Conservation (phyloP, 2,113 vertebrate species). For the Silurus glanis region DNA sequence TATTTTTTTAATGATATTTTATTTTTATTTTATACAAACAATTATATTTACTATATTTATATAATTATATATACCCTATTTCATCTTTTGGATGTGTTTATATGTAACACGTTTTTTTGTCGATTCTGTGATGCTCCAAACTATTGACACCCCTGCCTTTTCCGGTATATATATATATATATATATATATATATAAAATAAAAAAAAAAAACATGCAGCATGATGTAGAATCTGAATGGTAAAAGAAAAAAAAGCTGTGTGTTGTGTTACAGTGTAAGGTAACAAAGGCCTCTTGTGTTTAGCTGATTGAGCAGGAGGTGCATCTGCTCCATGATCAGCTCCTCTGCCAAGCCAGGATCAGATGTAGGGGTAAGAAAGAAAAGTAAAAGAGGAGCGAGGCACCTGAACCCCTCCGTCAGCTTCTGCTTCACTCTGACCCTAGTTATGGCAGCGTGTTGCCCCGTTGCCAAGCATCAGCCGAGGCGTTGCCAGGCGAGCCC, state of each 20-base stretch:
- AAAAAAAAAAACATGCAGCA: not conserved
- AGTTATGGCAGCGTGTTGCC: constrained; percentile 41
- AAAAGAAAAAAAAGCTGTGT: not conserved
- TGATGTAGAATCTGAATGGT: not conserved
- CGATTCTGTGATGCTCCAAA: not conserved
- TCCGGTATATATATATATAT: no score
- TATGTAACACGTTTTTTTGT: not conserved
- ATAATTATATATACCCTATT: no score
- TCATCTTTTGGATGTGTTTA: no score
- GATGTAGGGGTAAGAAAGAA: constrained; percentile 45
- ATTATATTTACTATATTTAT: no score
- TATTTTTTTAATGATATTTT: not conserved
- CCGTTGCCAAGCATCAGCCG: constrained; percentile 67
- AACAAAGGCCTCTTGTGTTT: constrained; percentile 54
- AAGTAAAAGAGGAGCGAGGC: constrained; percentile 39
- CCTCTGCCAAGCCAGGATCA: constrained; percentile 39
- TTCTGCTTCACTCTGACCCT: constrained; percentile 36
- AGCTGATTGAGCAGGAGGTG: constrained; percentile 48
- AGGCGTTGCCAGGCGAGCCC: constrained; percentile 67
- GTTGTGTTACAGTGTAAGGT: constrained; percentile 40
- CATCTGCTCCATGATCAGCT: constrained; percentile 50
- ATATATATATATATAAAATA: no score
- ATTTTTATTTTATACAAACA: no score
- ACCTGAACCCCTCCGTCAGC: constrained; percentile 52
- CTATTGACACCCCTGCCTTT: no score